Percentiles rank a stretch among this genome's conserved stretches.
Evolutionary conservation across 2,797 vertebrate species (phyloP).

Genomic region (Argyrosomus regius): DNA sequence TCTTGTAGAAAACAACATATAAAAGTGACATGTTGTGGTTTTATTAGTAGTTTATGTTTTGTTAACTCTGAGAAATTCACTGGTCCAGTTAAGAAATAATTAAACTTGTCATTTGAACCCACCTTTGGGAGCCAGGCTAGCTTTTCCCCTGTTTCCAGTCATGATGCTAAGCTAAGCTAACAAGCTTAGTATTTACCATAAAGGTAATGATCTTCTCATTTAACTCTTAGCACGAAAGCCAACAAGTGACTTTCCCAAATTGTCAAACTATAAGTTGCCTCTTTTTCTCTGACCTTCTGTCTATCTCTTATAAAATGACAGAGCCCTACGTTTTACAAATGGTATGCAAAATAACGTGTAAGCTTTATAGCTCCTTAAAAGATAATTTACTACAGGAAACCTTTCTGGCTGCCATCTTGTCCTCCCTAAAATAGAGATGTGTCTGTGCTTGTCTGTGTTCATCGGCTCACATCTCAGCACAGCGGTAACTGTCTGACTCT

Average conservation of each 20-base stretch:
- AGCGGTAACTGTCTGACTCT: slow-evolving; percentile 25
- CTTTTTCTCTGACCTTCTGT: background rate
- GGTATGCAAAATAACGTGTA: background rate
- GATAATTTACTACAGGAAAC: background rate
- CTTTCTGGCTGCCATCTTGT: slow-evolving; percentile 23
- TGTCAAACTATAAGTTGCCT: background rate
- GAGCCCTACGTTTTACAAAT: background rate
- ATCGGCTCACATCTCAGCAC: slow-evolving; percentile 25
- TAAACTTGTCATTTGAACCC: too few relatives aligned
- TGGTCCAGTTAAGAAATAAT: too few relatives aligned
- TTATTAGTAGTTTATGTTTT: too few relatives aligned
- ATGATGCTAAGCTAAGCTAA: too few relatives aligned
- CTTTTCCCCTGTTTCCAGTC: too few relatives aligned
- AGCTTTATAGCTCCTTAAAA: background rate
- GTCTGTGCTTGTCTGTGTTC: slow-evolving; percentile 31
- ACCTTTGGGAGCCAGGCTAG: too few relatives aligned
- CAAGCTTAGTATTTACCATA: background rate
- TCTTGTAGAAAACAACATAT: too few relatives aligned
- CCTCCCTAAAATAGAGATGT: background rate
- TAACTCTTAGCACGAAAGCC: background rate
- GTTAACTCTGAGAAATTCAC: too few relatives aligned
- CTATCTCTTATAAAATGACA: background rate
- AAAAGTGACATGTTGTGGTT: too few relatives aligned
- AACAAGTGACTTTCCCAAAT: background rate
- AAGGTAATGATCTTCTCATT: background rate